Evolutionary conservation across 1,140 invertebrate genomes (phyloP).

Genomic region (Euwallacea similis): DNA sequence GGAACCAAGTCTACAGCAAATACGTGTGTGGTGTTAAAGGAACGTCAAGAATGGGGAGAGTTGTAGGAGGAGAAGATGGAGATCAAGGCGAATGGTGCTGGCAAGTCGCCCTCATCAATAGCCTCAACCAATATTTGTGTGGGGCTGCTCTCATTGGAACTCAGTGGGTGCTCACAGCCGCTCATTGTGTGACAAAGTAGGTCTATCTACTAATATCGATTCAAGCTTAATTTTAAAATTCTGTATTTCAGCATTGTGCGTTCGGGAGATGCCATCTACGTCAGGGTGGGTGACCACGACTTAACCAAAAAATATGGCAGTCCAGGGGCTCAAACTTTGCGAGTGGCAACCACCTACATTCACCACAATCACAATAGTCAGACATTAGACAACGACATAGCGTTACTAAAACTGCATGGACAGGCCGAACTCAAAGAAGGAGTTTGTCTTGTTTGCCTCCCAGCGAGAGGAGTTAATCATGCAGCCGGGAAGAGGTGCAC

Average conservation of each 20-base stretch:
- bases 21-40: slow-evolving; percentile 92
- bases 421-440: slow-evolving; percentile 87
- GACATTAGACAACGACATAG: slow-evolving; percentile 95
- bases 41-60: slow-evolving; percentile 62
- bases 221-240: background rate
- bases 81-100: slow-evolving; percentile 92
- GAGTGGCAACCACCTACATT: slow-evolving; percentile 90
- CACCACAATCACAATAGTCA: slow-evolving; percentile 96
- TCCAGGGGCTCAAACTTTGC: slow-evolving; percentile 82
- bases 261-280: slow-evolving; percentile 87
- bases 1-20: slow-evolving; percentile 77
- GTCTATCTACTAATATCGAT: slow-evolving; percentile 44
- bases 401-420: slow-evolving; percentile 86
- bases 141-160: slow-evolving; percentile 92
- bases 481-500: slow-evolving; percentile 86
- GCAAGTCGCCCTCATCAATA: slow-evolving; percentile 93
- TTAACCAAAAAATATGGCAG: slow-evolving; percentile 83
- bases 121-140: slow-evolving; percentile 92
- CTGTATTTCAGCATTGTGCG: slow-evolving; percentile 74
- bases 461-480: slow-evolving; percentile 81
- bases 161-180: slow-evolving; percentile 93
- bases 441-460: slow-evolving; percentile 82
- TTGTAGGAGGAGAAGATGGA: slow-evolving; percentile 89
- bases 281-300: slow-evolving; percentile 92
- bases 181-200: slow-evolving; percentile 95